phyloP scores from a whole-genome alignment of 2,797 vertebrate genomes.

The Falco columbarius region DNA sequence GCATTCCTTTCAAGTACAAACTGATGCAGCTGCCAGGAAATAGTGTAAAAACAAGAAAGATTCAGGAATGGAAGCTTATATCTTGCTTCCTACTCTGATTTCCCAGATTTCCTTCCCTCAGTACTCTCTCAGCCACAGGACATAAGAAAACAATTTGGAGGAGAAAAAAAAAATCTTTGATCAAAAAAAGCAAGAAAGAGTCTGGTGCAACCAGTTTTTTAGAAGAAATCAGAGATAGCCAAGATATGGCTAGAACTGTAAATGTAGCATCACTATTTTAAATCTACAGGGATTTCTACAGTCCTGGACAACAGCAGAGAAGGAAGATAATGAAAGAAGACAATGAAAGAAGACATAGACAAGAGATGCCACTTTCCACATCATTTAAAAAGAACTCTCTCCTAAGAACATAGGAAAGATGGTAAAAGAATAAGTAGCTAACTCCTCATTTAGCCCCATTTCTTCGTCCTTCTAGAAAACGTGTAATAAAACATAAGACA shows the following conservation, averaged over 20 bases:
- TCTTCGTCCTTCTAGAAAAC: neutral
- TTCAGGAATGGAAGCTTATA: slow-evolving; percentile 38
- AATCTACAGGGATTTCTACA: neutral
- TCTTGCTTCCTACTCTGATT: slow-evolving; percentile 45
- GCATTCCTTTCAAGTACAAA: slow-evolving; percentile 24
- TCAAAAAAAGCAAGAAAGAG: neutral
- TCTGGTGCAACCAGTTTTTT: neutral
- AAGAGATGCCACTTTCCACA: neutral
- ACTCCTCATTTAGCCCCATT: neutral
- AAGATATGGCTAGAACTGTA: neutral
- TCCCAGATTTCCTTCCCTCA: slow-evolving; percentile 59
- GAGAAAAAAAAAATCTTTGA: neutral
- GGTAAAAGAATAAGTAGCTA: neutral
- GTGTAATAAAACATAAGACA: neutral
- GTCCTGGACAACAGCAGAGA: neutral
- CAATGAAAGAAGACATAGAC: neutral
- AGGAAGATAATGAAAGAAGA: neutral
- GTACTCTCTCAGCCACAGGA: slow-evolving; percentile 8
- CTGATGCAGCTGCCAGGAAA: slow-evolving; percentile 37
- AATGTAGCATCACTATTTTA: neutral
- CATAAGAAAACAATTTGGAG: slow-evolving; percentile 14
- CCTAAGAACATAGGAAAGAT: neutral
- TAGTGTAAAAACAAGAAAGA: slow-evolving; percentile 26
- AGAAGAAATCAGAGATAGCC: neutral
- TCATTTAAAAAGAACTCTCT: neutral